Conservation (phyloP, 2,888 invertebrate species). For the Sabatieria punctata region DNA sequence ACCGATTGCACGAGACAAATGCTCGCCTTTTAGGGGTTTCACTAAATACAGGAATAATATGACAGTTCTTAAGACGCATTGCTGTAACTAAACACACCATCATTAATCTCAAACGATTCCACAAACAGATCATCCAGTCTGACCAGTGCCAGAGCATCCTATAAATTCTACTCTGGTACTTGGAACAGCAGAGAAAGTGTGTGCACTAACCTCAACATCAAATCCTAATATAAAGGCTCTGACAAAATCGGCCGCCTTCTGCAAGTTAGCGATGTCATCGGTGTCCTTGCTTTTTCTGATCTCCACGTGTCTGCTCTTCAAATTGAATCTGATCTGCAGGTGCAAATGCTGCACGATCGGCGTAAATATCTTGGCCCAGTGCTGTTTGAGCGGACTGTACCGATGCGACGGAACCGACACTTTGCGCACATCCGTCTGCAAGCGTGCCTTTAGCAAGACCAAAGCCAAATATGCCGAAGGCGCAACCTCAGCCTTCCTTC, state of each 20-base stretch:
- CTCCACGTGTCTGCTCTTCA: slow-evolving; percentile 74
- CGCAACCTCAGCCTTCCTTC: no score
- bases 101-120: slow-evolving; percentile 88
- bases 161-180: slow-evolving; percentile 12
- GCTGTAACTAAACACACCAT: slow-evolving; percentile 37
- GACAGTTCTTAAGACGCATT: neutral
- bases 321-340: slow-evolving; percentile 80
- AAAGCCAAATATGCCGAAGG: no score
- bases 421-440: slow-evolving; percentile 27
- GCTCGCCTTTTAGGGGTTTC: slow-evolving; percentile 82
- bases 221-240: slow-evolving; percentile 88
- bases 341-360: slow-evolving; percentile 88
- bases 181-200: neutral
- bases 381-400: slow-evolving; percentile 79
- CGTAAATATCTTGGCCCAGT: slow-evolving; percentile 89
- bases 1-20: slow-evolving; percentile 86
- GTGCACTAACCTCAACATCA: slow-evolving; percentile 52
- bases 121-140: slow-evolving; percentile 89
- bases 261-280: slow-evolving; percentile 68
- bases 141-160: slow-evolving; percentile 77
- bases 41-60: slow-evolving; percentile 42
- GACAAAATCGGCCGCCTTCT: slow-evolving; percentile 95
- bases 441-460: slow-evolving; percentile 8
- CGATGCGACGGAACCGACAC: slow-evolving; percentile 80
- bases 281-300: slow-evolving; percentile 50